Evolutionary conservation across 53 echinoderm and acorn worm species (phyloP), one percentile per base, ranked within the genome.

Genomic region (Actinopyga echinites): DNA sequence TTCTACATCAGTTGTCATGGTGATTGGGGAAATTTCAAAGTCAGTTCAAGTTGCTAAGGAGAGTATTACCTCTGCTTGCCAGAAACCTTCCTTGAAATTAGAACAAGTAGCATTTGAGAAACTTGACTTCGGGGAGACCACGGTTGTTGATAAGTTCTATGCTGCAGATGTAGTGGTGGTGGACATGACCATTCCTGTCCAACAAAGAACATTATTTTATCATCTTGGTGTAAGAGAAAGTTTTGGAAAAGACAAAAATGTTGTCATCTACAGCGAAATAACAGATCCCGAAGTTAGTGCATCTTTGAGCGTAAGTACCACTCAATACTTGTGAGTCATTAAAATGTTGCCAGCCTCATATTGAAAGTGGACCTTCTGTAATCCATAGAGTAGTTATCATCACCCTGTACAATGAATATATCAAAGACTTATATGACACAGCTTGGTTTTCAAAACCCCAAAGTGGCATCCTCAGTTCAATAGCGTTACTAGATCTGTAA

Each of bases 181-280:
- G 8, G 99, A 97, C 28, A 95, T 97, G 86, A 90, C 99, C 0
- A 87, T 94, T 13, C 59, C 82, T 44, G 90, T 92, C 36, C 94
- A 97, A 66, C 92, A 94, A 56, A 83, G 92, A 13, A 92, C 94
- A 1, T 74, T 97, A 23, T 97, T 97, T 74, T 97, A 97, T 77
- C 99, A 97, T 82, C 90, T 97, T 20, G 99, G 99, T 22, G 99
- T 97, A 37, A 59, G 99, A 32, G 99, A 97, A 57, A 94, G 94
- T 79, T 97, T 97, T 56, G 99, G 97, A 2, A 94, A 90, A 63
- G 92, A 94, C 57, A 92, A 90, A 58, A 97, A 94, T 45, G 80
- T 97, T 12, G 99, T 97, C 2, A 79, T 94, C 33, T 97, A 86
- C 87, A 90, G 88, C 80, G 93, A 97, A 42, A 81, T 83, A 5